A percentile compares a stretch with the other conserved stretches of the same genome.
These are phyloP conservation scores for Lycaena phlaeas DNA, from an alignment of 2,888 invertebrate genomes.

Conservation along the genomic window DNA sequence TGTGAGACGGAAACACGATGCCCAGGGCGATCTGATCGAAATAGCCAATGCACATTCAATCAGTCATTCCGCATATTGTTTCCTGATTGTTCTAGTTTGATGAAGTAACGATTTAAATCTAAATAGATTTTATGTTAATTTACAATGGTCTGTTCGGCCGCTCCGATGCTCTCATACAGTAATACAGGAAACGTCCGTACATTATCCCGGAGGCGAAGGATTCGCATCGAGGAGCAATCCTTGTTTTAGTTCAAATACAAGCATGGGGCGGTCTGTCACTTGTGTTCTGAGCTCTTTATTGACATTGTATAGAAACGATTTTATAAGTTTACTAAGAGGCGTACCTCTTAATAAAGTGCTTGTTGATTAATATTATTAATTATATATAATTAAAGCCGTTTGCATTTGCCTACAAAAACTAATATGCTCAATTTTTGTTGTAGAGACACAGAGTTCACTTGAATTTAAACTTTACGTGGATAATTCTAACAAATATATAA, in stretches of 20 bases:
- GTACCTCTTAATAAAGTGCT: too few relatives aligned
- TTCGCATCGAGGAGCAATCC: constrained; percentile 58
- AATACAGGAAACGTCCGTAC: constrained; percentile 65
- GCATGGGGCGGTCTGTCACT: constrained; percentile 56
- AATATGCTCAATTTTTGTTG: too few relatives aligned
- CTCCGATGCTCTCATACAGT: constrained; percentile 43
- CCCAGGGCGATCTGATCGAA: constrained; percentile 16
- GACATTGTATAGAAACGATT: constrained; percentile 35
- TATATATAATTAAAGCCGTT: too few relatives aligned
- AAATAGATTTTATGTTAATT: constrained; percentile 59
- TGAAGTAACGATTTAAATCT: constrained; percentile 39
- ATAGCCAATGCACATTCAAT: constrained; percentile 25
- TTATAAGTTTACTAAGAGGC: neutral
- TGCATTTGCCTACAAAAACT: too few relatives aligned
- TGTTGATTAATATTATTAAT: too few relatives aligned
- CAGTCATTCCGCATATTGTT: constrained; percentile 29
- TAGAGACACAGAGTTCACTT: too few relatives aligned
- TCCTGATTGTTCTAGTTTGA: constrained; percentile 32
- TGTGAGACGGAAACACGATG: constrained; percentile 18
- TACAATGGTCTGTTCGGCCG: constrained; percentile 38
- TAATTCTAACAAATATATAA: too few relatives aligned
- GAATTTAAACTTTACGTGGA: too few relatives aligned
- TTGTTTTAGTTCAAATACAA: constrained; percentile 52
- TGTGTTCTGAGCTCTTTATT: constrained; percentile 52
- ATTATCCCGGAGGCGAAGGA: constrained; percentile 56